Base-by-base conservation (phyloP, 2,888 invertebrate species). In the Cistogaster globosa region DNA sequence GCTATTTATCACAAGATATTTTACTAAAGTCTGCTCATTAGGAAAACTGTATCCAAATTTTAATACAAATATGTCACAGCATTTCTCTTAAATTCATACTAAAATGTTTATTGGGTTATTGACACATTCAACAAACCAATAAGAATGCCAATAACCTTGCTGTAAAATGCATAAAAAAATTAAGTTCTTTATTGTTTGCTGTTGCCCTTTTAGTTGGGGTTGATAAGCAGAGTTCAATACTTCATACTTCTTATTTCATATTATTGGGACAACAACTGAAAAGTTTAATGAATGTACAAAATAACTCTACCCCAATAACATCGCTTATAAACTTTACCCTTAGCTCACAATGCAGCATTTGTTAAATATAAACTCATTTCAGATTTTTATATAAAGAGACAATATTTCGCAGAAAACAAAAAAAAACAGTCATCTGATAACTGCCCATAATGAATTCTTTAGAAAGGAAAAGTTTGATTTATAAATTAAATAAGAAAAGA, bases 391-490 rank as follows among this genome's bases (percentile, higher is more conserved):
- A 36, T n/a, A 5, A 57, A 48, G 62, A 55, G 71, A 71, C 76
- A 82, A 65, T 71, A 60, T 71, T 71, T 51, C 32, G 20, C 22
- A 42, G 62, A 75, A n/a, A n/a, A n/a, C 75, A 20, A 26, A 57
- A 71, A 16, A 42, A 42, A 42, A 42, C 32, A 75, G 16, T 20
- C 60, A 69, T 68, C 55, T 79, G 74, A 60, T 76, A 76, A 55
- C 65, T 71, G 69, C 9, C 60, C 80, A 55, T 65, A 71, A 77
- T 71, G 58, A 71, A 48, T 71, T 65, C 63, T 71, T 58, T 42
- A 14, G 69, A 16, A 62, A 60, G 80, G n/a, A 82, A 85, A 82
- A 85, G 75, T 85, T 85, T 82, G 71, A 85, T 79, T 85, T 82
- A 82, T 79, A 79, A 76, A 60, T 82, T 76, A 75, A 78, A 69